phyloP scores from a whole-genome alignment of 2,888 invertebrate species.

The Lacanobia wlatinum region DNA sequence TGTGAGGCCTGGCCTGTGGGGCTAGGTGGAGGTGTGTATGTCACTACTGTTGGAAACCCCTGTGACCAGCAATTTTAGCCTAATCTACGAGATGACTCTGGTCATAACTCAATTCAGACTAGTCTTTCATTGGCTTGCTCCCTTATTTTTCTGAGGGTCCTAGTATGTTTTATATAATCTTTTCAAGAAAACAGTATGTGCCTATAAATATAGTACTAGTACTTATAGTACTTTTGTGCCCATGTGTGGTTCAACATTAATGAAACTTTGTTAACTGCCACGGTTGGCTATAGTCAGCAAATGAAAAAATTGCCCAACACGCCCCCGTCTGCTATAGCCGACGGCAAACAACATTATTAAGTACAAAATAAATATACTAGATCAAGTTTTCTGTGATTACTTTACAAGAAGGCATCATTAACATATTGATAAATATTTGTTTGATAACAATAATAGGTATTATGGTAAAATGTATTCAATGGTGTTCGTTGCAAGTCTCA shows the following conservation, averaged over 20 bases:
- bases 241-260: background rate
- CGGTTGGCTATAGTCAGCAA: too few relatives aligned
- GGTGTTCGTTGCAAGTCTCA: background rate
- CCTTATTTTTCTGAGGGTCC: slow-evolving; percentile 85
- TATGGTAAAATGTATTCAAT: slow-evolving; percentile 13
- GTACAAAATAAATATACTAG: too few relatives aligned
- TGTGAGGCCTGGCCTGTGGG: slow-evolving; percentile 87
- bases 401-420: slow-evolving; percentile 4
- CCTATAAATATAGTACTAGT: too few relatives aligned
- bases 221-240: background rate
- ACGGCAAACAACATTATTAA: too few relatives aligned
- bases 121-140: slow-evolving; percentile 93
- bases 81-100: slow-evolving; percentile 93
- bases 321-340: too few relatives aligned
- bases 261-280: background rate
- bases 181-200: background rate
- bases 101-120: slow-evolving; percentile 96
- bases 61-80: slow-evolving; percentile 94
- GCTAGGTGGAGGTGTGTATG: slow-evolving; percentile 86
- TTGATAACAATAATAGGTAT: slow-evolving; percentile 34
- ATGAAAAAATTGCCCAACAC: too few relatives aligned
- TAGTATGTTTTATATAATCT: slow-evolving; percentile 12
- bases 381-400: too few relatives aligned
- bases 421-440: slow-evolving; percentile 40
- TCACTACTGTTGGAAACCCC: slow-evolving; percentile 92